phyloP scores from a whole-genome alignment of 2,888 invertebrate species.

The Limulus polyphemus region DNA sequence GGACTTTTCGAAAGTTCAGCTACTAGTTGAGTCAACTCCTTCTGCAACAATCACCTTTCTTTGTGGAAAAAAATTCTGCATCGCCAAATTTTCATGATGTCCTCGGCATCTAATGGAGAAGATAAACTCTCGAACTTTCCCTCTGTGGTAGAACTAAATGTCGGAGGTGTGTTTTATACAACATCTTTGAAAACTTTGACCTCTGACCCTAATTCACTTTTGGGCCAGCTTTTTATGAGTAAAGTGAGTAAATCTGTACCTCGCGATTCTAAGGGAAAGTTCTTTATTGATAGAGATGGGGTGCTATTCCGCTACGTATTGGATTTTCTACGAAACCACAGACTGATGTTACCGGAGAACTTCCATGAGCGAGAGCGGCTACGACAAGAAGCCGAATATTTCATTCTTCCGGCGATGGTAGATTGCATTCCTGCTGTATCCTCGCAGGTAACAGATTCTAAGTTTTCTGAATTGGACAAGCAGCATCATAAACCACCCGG shows the following conservation, averaged over 20 bases:
- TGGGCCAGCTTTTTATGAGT: conserved; percentile 58
- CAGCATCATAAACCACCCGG: conserved; percentile 42
- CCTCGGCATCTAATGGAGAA: conserved; percentile 6
- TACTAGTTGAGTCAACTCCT: too few relatives aligned
- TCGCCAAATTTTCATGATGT: too few relatives aligned
- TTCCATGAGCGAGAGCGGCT: conserved; percentile 55
- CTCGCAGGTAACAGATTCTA: neutral
- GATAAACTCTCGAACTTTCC: conserved; percentile 17
- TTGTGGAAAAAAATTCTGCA: too few relatives aligned
- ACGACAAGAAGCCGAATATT: conserved; percentile 45
- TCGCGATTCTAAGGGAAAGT: conserved; percentile 36
- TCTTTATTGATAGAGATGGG: conserved; percentile 92
- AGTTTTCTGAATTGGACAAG: conserved; percentile 4
- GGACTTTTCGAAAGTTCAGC: too few relatives aligned
- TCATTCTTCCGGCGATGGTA: conserved; percentile 42
- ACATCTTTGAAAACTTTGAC: conserved; percentile 69
- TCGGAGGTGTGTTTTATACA: conserved; percentile 92
- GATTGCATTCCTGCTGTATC: conserved; percentile 8
- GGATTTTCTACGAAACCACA: conserved; percentile 78
- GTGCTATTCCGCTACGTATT: conserved; percentile 92
- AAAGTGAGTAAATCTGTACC: conserved; percentile 37
- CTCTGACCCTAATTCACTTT: conserved; percentile 61
- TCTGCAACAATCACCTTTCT: too few relatives aligned
- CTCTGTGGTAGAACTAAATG: conserved; percentile 68
- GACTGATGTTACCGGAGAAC: conserved; percentile 80